A percentile compares a stretch with the other conserved stretches of the same genome.
These are phyloP conservation scores for Epinephelus malabaricus DNA, from an alignment of 2,797 vertebrate species.

Conservation along the genomic window DNA sequence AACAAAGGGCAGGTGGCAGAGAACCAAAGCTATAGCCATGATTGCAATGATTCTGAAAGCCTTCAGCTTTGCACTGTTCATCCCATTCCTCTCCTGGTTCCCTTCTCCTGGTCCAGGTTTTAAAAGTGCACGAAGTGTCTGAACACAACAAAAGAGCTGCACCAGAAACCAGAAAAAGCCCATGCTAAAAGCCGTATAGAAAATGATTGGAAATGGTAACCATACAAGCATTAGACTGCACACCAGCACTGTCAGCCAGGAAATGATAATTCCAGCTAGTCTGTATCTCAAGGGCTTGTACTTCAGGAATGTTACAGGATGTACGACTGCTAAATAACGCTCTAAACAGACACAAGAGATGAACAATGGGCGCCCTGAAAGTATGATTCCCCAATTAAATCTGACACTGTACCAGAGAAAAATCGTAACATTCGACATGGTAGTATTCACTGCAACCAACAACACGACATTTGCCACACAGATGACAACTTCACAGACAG, in stretches of 20 bases:
- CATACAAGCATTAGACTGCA: not conserved
- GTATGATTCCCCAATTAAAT: not conserved
- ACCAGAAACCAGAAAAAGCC: not conserved
- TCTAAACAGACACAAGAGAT: constrained; percentile 12
- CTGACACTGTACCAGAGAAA: not conserved
- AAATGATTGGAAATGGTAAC: not conserved
- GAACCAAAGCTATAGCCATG: not conserved
- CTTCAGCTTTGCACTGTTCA: constrained; percentile 14
- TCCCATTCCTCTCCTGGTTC: not conserved
- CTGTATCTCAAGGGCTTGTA: constrained; percentile 25
- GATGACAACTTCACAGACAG: constrained; percentile 32
- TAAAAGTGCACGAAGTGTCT: not conserved
- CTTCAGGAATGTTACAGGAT: constrained; percentile 32
- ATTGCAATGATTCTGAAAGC: constrained; percentile 4
- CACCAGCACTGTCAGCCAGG: constrained; percentile 8
- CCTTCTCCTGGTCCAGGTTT: constrained; percentile 17
- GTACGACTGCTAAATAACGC: constrained; percentile 20
- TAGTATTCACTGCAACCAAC: not conserved
- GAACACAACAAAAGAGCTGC: constrained; percentile 9
- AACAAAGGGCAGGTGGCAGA: not conserved
- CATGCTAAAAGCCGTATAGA: not conserved
- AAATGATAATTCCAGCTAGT: not conserved
- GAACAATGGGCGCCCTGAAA: constrained; percentile 9
- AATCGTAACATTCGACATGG: not conserved
- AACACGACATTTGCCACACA: not conserved